Percentiles rank a stretch among this genome's conserved stretches.
Evolutionary conservation across 2,888 invertebrate genomes (phyloP).

Genomic region (Chrysopilus asiliformis): DNA sequence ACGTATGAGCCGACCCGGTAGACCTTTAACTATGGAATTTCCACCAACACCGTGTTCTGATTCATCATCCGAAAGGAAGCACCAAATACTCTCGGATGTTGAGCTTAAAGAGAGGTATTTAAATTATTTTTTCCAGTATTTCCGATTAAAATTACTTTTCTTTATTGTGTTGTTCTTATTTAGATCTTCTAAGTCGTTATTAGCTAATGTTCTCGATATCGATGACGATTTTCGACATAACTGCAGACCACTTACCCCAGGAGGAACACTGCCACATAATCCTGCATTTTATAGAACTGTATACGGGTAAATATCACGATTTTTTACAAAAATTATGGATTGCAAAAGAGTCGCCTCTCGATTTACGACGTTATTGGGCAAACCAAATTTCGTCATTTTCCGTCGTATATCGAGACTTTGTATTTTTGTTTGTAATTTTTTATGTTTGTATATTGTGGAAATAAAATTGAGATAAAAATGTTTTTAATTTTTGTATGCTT

Average conservation of each 20-base stretch:
- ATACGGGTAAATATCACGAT: slow-evolving; percentile 59
- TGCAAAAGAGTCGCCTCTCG: no score
- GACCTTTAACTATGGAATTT: slow-evolving; percentile 38
- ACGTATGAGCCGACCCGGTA: slow-evolving; percentile 73
- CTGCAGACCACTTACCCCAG: slow-evolving; percentile 55
- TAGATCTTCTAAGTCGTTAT: slow-evolving; percentile 84
- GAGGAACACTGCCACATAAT: slow-evolving; percentile 42
- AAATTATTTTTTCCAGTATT: slow-evolving; percentile 4
- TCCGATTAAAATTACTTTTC: no score
- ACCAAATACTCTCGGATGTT: slow-evolving; percentile 66
- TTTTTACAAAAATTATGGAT: no score
- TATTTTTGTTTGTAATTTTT: no score
- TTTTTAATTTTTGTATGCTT: no score
- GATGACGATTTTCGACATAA: slow-evolving; percentile 88
- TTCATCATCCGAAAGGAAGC: slow-evolving; percentile 50
- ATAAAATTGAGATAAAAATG: no score
- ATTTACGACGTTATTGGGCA: no score
- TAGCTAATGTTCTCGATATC: slow-evolving; percentile 94
- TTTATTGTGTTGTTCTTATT: not conserved
- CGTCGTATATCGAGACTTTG: no score
- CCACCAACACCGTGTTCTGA: slow-evolving; percentile 41
- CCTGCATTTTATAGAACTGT: slow-evolving; percentile 57
- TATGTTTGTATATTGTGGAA: no score
- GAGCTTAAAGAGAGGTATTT: slow-evolving; percentile 64
- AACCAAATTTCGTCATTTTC: no score